These are phyloP conservation scores for Drosophila longiperda DNA, from an alignment of 2,888 invertebrate species.

Conservation along the genomic window DNA sequence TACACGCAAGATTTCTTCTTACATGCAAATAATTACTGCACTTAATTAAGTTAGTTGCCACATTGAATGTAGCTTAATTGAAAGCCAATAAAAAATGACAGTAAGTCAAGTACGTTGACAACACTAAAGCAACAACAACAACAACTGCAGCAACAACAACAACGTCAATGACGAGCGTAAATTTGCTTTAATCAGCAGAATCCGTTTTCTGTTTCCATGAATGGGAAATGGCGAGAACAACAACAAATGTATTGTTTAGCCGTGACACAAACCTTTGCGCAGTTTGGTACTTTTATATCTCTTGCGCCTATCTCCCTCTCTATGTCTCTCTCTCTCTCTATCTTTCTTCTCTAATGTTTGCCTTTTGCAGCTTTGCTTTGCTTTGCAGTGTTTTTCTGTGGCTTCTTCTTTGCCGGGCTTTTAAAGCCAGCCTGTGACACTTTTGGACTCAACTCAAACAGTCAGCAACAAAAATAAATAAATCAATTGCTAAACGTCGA, in stretches of 20 bases:
- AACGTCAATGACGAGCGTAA: constrained; percentile 41
- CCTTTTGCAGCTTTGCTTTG: constrained; percentile 14
- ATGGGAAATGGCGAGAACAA: constrained; percentile 8
- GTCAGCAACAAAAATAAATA: constrained; percentile 17
- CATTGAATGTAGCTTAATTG: constrained; percentile 41
- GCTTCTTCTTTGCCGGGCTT: constrained; percentile 53
- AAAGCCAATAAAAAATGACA: constrained; percentile 41
- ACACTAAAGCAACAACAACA: constrained; percentile 1
- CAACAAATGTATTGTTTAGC: constrained; percentile 25
- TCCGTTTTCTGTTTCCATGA: constrained; percentile 14
- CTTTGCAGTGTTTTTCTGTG: constrained; percentile 55
- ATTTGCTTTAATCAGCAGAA: constrained; percentile 41
- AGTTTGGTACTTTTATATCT: background rate
- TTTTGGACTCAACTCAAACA: constrained; percentile 33
- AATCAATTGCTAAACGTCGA: background rate
- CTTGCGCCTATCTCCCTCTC: constrained; percentile 1
- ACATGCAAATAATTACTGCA: background rate
- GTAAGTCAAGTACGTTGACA: constrained; percentile 42
- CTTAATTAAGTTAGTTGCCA: constrained; percentile 44
- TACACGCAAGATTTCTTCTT: background rate
- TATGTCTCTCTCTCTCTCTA: background rate
- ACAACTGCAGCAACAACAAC: background rate
- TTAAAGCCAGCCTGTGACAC: constrained; percentile 45
- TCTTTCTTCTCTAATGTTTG: constrained; percentile 23
- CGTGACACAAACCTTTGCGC: constrained; percentile 52